Evolutionary conservation across 2,797 vertebrate genomes (phyloP).

Genomic region (Myiotriccus ornatus): DNA sequence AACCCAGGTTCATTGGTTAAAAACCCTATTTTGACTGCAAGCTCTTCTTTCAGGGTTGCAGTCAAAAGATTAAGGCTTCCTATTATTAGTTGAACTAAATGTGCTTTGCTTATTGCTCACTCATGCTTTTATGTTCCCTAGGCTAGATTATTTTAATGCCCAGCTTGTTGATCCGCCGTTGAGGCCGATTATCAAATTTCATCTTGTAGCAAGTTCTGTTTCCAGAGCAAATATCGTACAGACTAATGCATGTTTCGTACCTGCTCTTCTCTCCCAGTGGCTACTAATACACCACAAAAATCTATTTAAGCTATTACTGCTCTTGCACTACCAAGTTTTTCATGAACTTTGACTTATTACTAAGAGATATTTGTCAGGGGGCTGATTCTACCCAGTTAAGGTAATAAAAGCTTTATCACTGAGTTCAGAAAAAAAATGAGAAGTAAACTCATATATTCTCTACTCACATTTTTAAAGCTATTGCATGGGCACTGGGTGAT

Average conservation of each 20-base stretch:
- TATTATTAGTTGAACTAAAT: slow-evolving; percentile 47
- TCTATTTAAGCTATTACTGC: slow-evolving; percentile 2
- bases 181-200: slow-evolving; percentile 31
- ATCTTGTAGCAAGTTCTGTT: slow-evolving; percentile 25
- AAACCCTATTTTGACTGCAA: slow-evolving; percentile 5
- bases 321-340: neutral
- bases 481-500: neutral
- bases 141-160: slow-evolving; percentile 22
- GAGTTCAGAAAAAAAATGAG: neutral
- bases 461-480: neutral
- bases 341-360: neutral
- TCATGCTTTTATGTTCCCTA: slow-evolving; percentile 27
- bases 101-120: slow-evolving; percentile 35
- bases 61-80: slow-evolving; percentile 39
- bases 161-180: neutral
- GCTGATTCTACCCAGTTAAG: neutral
- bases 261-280: neutral
- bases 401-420: neutral
- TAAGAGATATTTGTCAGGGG: neutral
- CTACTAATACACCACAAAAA: slow-evolving; percentile 3
- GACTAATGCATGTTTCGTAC: neutral
- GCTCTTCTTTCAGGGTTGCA: slow-evolving; percentile 27
- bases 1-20: slow-evolving; percentile 6
- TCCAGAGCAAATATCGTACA: neutral
- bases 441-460: neutral